Evolutionary conservation across 1,140 invertebrate species (phyloP).

Genomic region (Steinernema khuongi): DNA sequence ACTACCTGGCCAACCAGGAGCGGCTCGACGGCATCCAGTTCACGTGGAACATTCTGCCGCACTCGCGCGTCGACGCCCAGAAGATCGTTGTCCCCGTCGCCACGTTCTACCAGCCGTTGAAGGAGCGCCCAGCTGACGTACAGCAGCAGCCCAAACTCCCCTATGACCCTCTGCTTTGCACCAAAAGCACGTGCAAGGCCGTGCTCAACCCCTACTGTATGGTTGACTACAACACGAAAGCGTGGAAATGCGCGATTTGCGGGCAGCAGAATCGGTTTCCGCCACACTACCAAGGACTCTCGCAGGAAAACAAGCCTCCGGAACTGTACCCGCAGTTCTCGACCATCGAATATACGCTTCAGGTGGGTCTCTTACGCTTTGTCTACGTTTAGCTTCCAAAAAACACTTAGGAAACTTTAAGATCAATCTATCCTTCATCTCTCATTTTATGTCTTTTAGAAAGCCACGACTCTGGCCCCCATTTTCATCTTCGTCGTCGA

Average conservation of each 20-base stretch:
- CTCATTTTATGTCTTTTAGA: slow-evolving; percentile 56
- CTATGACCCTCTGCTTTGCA: slow-evolving; percentile 95
- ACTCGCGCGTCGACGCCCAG: slow-evolving; percentile 85
- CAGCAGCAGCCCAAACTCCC: slow-evolving; percentile 82
- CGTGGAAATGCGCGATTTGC: slow-evolving; percentile 99
- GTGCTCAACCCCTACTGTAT: slow-evolving; percentile 93
- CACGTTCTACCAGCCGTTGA: slow-evolving; percentile 87
- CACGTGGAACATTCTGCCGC: slow-evolving; percentile 98
- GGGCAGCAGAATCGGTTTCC: slow-evolving; percentile 98
- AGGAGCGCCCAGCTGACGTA: slow-evolving; percentile 61
- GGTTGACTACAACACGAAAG: slow-evolving; percentile 90
- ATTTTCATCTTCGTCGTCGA: slow-evolving; percentile 94
- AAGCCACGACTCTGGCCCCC: slow-evolving; percentile 82
- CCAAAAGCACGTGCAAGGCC: slow-evolving; percentile 81
- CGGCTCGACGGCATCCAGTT: slow-evolving; percentile 90
- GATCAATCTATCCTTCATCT: too few species aligned
- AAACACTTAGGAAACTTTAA: background rate
- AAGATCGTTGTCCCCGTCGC: slow-evolving; percentile 88
- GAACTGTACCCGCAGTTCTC: slow-evolving; percentile 94
- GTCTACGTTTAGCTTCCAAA: too few species aligned
- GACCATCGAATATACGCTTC: slow-evolving; percentile 96
- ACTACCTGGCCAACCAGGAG: slow-evolving; percentile 95
- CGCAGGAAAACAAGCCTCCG: slow-evolving; percentile 93
- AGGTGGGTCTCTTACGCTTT: too few species aligned
- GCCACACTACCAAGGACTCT: slow-evolving; percentile 93